Evolutionary conservation across 2,113 vertebrate genomes (phyloP).

Genomic region (Alligator sinensis): DNA sequence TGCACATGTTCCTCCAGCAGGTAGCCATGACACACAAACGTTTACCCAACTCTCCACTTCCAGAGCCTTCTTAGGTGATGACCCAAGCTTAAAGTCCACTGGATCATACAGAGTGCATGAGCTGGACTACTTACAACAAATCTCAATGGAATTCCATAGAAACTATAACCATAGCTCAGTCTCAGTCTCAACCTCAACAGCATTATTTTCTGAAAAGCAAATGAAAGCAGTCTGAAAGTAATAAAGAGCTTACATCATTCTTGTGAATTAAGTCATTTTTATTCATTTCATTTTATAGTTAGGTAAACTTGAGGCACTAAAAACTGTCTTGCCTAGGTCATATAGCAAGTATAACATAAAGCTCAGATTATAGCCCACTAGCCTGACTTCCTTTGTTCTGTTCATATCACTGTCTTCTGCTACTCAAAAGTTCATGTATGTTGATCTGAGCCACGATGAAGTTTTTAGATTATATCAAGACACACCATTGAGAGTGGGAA

Average conservation of each 20-base stretch:
- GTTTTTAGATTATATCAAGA: neutral
- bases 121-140: too few species aligned
- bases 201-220: slow-evolving; percentile 3
- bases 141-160: too few species aligned
- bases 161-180: too few species aligned
- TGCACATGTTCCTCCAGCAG: too few species aligned
- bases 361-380: neutral
- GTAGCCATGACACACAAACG: too few species aligned
- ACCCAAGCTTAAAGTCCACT: too few species aligned
- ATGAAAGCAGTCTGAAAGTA: neutral
- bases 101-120: too few species aligned
- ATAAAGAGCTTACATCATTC: neutral
- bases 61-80: too few species aligned
- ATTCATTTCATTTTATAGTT: neutral
- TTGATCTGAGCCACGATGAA: neutral
- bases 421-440: neutral
- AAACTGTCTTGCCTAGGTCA: neutral
- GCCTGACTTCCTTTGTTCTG: neutral
- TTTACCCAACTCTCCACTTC: too few species aligned
- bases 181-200: neutral
- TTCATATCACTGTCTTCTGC: neutral
- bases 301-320: neutral
- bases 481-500: accelerated
- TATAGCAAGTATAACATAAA: neutral
- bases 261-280: neutral